Percentiles rank a stretch among this genome's conserved stretches.
phyloP scores from a whole-genome alignment of 2,888 invertebrate species.

The Cetonia aurata region DNA sequence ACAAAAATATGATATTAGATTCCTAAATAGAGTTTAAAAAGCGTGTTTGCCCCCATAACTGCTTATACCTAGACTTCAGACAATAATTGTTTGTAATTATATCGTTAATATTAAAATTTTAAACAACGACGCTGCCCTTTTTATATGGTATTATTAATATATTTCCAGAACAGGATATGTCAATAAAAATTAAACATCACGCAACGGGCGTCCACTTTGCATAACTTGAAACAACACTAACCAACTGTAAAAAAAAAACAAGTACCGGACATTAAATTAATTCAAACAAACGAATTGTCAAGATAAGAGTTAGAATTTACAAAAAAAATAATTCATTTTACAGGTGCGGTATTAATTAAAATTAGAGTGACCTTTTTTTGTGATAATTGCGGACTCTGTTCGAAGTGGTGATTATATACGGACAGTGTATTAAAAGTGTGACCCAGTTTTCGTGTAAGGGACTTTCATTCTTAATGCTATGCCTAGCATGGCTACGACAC shows the following conservation, averaged over 20 bases:
- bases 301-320: not conserved
- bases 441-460: constrained; percentile 24
- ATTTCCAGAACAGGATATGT: constrained; percentile 44
- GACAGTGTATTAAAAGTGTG: constrained; percentile 28
- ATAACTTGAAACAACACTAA: constrained; percentile 22
- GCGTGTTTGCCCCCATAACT: no score
- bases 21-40: no score
- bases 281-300: not conserved
- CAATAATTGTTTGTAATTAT: no score
- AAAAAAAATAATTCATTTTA: constrained; percentile 10
- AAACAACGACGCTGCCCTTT: no score
- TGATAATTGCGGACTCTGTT: constrained; percentile 25
- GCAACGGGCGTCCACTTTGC: constrained; percentile 11
- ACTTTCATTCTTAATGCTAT: constrained; percentile 51
- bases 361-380: constrained; percentile 34
- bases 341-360: constrained; percentile 32
- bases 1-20: no score
- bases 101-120: no score
- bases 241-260: constrained; percentile 6
- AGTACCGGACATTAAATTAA: not conserved
- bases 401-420: not conserved
- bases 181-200: constrained; percentile 42
- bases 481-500: constrained; percentile 70
- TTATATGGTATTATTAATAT: not conserved
- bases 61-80: no score